A percentile compares a stretch with the other conserved stretches of the same genome.
Evolutionary conservation across 2,113 vertebrate genomes (phyloP).

Genomic region (Dicrurus megarhynchus): DNA sequence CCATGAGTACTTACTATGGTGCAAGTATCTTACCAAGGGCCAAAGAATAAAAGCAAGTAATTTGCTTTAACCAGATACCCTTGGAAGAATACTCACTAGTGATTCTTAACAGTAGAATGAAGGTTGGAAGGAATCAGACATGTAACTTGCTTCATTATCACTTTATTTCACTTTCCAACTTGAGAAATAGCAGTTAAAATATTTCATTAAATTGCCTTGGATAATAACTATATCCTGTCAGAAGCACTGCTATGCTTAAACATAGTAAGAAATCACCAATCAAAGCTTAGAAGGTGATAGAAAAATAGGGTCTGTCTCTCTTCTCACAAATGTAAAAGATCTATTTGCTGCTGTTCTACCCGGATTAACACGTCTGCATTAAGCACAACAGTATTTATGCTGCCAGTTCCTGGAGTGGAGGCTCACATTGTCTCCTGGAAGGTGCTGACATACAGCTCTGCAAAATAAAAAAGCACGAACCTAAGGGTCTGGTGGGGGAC

Average conservation of each 20-base stretch:
- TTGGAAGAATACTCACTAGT: background rate
- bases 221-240: background rate
- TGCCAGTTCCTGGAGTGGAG: background rate
- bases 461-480: background rate
- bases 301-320: background rate
- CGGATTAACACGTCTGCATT: background rate
- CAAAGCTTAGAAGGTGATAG: background rate
- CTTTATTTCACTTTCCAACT: conserved; percentile 27
- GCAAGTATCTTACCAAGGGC: background rate
- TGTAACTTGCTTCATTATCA: background rate
- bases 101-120: background rate
- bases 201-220: background rate
- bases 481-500: background rate
- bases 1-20: background rate
- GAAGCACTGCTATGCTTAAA: background rate
- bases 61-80: background rate
- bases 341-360: background rate
- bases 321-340: background rate
- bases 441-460: background rate
- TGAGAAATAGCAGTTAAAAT: background rate
- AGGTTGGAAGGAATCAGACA: background rate
- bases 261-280: background rate
- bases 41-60: background rate
- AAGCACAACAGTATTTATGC: background rate
- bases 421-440: background rate